A percentile compares a stretch with the other conserved stretches of the same genome.
Evolutionary conservation across 2,113 vertebrate species (phyloP).

Genomic region (Tautogolabrus adspersus): DNA sequence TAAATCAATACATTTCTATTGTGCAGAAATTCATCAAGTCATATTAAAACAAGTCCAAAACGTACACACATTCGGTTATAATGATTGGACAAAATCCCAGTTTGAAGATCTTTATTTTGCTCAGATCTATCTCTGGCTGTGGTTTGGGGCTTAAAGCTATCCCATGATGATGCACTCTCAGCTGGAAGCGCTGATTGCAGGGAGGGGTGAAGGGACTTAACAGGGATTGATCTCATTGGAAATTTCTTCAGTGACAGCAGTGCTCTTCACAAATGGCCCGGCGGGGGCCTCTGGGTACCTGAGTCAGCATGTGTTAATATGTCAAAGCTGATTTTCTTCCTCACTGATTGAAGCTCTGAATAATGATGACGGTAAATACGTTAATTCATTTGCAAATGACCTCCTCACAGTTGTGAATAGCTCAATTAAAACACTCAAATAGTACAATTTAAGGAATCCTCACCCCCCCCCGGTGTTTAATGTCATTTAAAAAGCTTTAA

Average conservation of each 20-base stretch:
- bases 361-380: constrained; percentile 4
- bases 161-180: constrained; percentile 47
- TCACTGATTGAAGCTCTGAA: neutral
- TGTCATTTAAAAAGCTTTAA: too few species aligned
- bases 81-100: neutral
- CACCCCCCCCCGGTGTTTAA: too few species aligned
- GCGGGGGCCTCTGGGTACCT: constrained; percentile 23
- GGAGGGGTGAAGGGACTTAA: constrained; percentile 9
- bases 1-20: neutral
- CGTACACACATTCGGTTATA: constrained; percentile 1
- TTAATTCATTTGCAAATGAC: constrained; percentile 1
- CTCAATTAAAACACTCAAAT: neutral
- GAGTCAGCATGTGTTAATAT: constrained; percentile 35
- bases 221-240: constrained; percentile 42
- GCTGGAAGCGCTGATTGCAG: constrained; percentile 47
- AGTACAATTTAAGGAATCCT: too few species aligned
- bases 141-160: constrained; percentile 19
- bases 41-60: neutral
- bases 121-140: constrained; percentile 65
- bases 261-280: constrained; percentile 43
- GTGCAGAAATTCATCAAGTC: neutral
- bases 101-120: neutral
- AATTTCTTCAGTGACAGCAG: constrained; percentile 42
- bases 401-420: neutral
- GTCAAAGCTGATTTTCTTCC: constrained; percentile 16